phyloP scores from a whole-genome alignment of 2,888 invertebrate species.

The Tanypteryx hageni region DNA sequence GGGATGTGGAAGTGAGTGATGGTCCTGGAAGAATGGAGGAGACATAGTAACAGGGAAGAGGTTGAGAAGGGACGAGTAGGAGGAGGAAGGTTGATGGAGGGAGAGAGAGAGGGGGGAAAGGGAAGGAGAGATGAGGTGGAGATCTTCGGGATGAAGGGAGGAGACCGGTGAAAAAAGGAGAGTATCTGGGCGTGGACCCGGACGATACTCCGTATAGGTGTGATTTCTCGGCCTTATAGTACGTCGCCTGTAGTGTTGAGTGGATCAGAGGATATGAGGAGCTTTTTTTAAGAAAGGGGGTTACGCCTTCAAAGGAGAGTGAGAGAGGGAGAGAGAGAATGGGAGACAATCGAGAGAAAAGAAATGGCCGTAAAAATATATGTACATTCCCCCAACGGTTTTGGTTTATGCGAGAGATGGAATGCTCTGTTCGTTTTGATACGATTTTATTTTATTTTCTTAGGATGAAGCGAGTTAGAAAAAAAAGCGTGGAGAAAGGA shows the following conservation, averaged over 20 bases:
- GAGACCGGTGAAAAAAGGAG: not conserved
- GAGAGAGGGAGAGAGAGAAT: not conserved
- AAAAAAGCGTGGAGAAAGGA: not conserved
- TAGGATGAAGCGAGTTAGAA: not conserved
- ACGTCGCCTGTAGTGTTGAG: slow-evolving; percentile 33
- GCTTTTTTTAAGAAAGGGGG: not conserved
- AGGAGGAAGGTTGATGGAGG: not conserved
- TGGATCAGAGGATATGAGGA: slow-evolving; percentile 33
- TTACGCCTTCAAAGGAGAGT: slow-evolving; percentile 11
- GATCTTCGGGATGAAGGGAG: not conserved
- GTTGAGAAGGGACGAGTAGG: not conserved
- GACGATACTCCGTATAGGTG: slow-evolving; percentile 45
- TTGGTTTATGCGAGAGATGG: slow-evolving; percentile 42
- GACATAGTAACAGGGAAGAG: not conserved
- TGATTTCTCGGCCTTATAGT: slow-evolving; percentile 42
- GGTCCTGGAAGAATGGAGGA: slow-evolving; percentile 42
- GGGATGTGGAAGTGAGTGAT: slow-evolving; percentile 39
- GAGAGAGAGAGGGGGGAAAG: not conserved
- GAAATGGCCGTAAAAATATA: slow-evolving; percentile 35
- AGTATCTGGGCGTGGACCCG: slow-evolving; percentile 54
- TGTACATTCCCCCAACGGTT: not conserved
- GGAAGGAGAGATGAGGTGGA: not conserved
- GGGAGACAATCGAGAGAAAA: slow-evolving; percentile 4
- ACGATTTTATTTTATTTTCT: slow-evolving; percentile 39
- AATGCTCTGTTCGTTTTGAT: slow-evolving; percentile 18